These are phyloP conservation scores for Pogonocherus hispidulus DNA, from an alignment of 2,888 invertebrate genomes.

Conservation along the genomic window DNA sequence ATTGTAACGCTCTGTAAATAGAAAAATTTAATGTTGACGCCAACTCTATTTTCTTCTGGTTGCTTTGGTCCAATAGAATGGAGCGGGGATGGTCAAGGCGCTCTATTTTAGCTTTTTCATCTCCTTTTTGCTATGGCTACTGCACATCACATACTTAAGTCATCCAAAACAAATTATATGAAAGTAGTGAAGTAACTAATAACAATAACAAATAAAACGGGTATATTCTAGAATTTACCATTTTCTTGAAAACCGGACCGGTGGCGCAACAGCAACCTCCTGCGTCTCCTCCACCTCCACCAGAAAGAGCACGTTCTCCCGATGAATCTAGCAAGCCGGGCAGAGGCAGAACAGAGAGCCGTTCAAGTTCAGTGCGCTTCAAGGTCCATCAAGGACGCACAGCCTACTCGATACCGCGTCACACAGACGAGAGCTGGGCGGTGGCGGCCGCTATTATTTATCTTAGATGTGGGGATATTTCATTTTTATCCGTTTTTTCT, in stretches of 20 bases:
- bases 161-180: too few species aligned
- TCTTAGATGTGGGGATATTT: constrained; percentile 23
- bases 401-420: constrained; percentile 19
- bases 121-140: too few species aligned
- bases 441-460: constrained; percentile 17
- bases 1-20: too few species aligned
- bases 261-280: neutral
- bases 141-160: too few species aligned
- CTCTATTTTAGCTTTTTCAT: too few species aligned
- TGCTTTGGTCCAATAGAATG: too few species aligned
- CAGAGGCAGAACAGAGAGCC: neutral
- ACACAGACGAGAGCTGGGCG: constrained; percentile 14
- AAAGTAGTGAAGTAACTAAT: too few species aligned
- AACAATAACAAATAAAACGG: too few species aligned
- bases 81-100: too few species aligned
- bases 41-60: too few species aligned
- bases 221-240: too few species aligned
- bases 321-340: constrained; percentile 2
- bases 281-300: constrained; percentile 10
- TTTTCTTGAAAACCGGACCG: neutral
- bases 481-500: neutral
- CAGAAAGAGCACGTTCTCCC: constrained; percentile 16
- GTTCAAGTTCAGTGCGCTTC: constrained; percentile 35
- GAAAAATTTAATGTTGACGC: too few species aligned
- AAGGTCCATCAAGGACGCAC: constrained; percentile 35